Base-by-base conservation (phyloP, 1,140 invertebrate species). In the Hycleus phaleratus region DNA sequence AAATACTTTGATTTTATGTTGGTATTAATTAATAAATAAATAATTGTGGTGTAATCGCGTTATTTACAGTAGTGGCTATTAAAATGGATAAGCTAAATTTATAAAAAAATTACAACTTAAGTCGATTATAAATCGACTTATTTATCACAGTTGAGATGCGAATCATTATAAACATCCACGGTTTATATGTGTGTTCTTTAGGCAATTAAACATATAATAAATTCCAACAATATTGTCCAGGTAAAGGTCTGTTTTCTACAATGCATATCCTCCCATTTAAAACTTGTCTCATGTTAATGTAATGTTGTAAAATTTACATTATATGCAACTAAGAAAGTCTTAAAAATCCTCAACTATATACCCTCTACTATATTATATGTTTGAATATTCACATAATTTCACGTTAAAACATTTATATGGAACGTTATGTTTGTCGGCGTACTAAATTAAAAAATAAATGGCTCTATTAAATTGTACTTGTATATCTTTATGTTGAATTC, bases 381-480 rank as follows among this genome's bases (percentile, higher is more conserved):
- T 63, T 53, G 61, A 62, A 58, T 59, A 60, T 65, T 62, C 60
- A 26, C 56, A 65, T 65, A 63, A 62, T 46, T 65, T 60, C 9
- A 63, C 49, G 61, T 24, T 60, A 63, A 65, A 62, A 58, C 40
- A 65, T 63, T 54, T 43, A 53, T 56, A 63, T 60, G 53, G 47
- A 40, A 38, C 39, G 24, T 52, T 26, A 49, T 56, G 61, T 63
- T 65, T 65, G 64, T 65, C 64, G 64, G 64, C 54, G 55, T 63
- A 65, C 53, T 65, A 65, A 65, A 65, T 65, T 65, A 63, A 63
- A 60, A 65, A 65, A 63, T 56, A 56, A 65, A 67, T 64, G 65
- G 58, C 65, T 67, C 63, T 65, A 67, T 67, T 67, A 67, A 67
- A 67, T 67, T 67, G 65, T 63, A 58, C 56, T 65, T 61, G 18